These are phyloP conservation scores for Herminia tarsipennalis DNA, from an alignment of 2,888 invertebrate genomes.

Conservation along the genomic window DNA sequence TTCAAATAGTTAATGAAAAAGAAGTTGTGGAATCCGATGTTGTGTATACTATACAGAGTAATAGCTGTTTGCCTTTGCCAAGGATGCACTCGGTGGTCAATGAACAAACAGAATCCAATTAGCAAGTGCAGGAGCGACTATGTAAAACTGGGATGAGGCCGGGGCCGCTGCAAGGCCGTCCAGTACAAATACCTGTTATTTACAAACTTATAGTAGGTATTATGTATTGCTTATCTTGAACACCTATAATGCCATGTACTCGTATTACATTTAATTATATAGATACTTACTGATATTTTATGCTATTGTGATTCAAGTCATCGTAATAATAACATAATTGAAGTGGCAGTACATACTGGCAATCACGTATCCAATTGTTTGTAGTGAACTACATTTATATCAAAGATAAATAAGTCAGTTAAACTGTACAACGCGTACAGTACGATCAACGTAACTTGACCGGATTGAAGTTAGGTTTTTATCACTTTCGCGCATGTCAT, in stretches of 20 bases:
- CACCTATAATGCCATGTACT: slow-evolving; percentile 6
- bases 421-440: no score
- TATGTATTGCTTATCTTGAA: slow-evolving; percentile 26
- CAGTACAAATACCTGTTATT: slow-evolving; percentile 44
- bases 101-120: slow-evolving; percentile 46
- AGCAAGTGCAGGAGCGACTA: slow-evolving; percentile 37
- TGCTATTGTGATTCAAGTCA: neutral
- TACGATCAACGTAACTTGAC: no score
- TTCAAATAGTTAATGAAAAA: neutral
- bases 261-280: slow-evolving; percentile 23
- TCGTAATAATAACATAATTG: no score
- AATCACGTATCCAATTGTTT: neutral
- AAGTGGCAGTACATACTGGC: no score
- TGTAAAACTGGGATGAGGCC: slow-evolving; percentile 56
- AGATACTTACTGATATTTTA: neutral
- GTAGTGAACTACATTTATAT: neutral
- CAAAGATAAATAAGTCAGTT: no score
- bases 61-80: neutral
- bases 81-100: slow-evolving; percentile 28
- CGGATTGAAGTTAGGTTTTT: no score
- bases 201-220: slow-evolving; percentile 27
- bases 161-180: slow-evolving; percentile 61
- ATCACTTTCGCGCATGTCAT: no score
- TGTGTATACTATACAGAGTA: neutral
- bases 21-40: neutral